A percentile compares a stretch with the other conserved stretches of the same genome.
These are phyloP conservation scores for Antechinus flavipes DNA, from an alignment of 2,113 vertebrate species.

Conservation along the genomic window DNA sequence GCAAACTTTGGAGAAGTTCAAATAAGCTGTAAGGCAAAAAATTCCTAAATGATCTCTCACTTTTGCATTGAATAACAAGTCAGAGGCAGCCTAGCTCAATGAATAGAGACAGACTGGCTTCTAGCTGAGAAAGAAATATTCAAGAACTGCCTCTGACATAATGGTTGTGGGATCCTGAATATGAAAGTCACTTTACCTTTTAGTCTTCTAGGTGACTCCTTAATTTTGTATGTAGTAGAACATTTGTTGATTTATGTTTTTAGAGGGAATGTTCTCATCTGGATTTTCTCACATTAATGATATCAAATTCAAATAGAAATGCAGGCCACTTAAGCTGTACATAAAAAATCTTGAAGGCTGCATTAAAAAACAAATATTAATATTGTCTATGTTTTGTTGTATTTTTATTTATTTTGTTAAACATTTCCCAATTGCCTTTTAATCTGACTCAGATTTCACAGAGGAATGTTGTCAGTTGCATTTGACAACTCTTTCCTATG, in stretches of 20 bases:
- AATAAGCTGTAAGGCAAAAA: neutral
- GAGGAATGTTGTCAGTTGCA: neutral
- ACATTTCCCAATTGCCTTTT: neutral
- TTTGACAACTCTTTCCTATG: neutral
- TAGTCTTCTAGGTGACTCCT: neutral
- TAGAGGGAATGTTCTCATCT: neutral
- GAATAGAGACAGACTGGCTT: neutral
- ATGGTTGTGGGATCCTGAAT: neutral
- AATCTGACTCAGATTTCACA: neutral
- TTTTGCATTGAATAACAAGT: neutral
- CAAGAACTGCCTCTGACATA: neutral
- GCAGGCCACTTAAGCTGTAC: neutral
- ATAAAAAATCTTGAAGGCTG: neutral
- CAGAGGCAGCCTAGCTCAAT: neutral
- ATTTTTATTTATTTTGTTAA: neutral
- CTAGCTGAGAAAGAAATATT: neutral
- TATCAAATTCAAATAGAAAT: neutral
- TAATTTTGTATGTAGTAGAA: neutral
- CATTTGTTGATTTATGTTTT: neutral
- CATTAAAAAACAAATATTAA: neutral
- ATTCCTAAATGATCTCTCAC: neutral
- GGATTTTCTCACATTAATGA: neutral
- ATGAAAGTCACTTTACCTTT: neutral
- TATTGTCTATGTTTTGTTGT: neutral
- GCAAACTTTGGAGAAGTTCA: neutral